Conservation (phyloP, 1,140 invertebrate genomes). For the Zeugodacus cucurbitae region DNA sequence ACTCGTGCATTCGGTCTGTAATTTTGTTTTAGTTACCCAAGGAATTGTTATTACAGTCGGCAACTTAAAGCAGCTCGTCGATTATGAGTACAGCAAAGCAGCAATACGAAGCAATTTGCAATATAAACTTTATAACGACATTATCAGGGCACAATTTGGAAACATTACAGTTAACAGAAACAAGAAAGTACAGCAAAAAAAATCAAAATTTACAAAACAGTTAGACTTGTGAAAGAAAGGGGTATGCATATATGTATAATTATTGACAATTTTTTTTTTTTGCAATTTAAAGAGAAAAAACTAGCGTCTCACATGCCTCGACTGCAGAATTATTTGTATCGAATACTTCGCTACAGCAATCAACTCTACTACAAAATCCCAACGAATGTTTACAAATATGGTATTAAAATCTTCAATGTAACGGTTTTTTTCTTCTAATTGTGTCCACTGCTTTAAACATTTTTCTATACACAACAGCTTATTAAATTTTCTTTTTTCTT, state of each 20-base stretch:
- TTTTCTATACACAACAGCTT: neutral
- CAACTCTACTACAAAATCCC: neutral
- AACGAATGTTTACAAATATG: neutral
- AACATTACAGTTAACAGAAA: too few relatives aligned
- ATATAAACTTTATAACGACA: neutral
- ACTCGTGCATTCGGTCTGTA: neutral
- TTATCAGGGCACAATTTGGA: too few relatives aligned
- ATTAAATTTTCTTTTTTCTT: constrained; percentile 1
- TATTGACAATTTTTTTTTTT: too few relatives aligned
- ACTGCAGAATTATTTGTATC: neutral
- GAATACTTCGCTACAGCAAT: neutral
- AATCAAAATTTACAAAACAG: too few relatives aligned
- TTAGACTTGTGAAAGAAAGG: too few relatives aligned
- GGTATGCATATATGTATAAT: too few relatives aligned
- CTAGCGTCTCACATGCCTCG: neutral
- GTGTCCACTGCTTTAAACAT: neutral
- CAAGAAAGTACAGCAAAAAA: too few relatives aligned
- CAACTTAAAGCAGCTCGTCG: neutral
- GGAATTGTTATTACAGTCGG: neutral
- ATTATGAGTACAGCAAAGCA: neutral
- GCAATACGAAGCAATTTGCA: neutral
- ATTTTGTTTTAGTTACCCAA: neutral
- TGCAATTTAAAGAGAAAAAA: too few relatives aligned
- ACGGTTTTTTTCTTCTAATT: neutral
- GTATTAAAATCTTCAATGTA: neutral